Evolutionary conservation across 2,113 vertebrate species (phyloP).

Genomic region (Phainopepla nitens): DNA sequence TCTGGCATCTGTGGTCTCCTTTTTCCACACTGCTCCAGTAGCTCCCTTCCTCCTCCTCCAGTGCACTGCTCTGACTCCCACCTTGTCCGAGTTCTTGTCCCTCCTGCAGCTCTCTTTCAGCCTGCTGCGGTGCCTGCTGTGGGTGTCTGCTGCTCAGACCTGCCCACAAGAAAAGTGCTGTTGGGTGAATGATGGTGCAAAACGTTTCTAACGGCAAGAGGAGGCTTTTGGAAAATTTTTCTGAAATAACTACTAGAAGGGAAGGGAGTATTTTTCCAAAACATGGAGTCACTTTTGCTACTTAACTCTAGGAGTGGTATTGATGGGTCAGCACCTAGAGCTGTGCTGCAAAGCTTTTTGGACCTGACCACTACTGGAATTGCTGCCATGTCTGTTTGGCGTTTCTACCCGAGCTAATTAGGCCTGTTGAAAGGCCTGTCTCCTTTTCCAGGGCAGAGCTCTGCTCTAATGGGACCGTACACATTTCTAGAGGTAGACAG

Average conservation of each 20-base stretch:
- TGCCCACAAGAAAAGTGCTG: background rate
- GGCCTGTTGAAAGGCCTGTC: background rate
- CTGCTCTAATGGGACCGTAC: background rate
- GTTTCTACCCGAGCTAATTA: background rate
- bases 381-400: background rate
- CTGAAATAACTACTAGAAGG: background rate
- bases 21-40: background rate
- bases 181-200: background rate
- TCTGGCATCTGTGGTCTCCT: background rate
- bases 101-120: background rate
- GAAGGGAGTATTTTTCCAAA: background rate
- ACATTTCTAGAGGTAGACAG: background rate
- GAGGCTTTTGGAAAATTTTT: background rate
- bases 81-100: background rate
- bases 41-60: background rate
- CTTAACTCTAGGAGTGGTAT: background rate
- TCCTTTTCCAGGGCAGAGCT: background rate
- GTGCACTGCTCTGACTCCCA: background rate
- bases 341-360: background rate
- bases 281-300: background rate
- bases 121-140: background rate
- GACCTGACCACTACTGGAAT: background rate
- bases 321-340: rapidly evolving
- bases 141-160: background rate
- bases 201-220: background rate